Evolutionary conservation across 2,113 vertebrate species (phyloP), one percentile per base, ranked within the genome.

Genomic region (Notechis scutatus): DNA sequence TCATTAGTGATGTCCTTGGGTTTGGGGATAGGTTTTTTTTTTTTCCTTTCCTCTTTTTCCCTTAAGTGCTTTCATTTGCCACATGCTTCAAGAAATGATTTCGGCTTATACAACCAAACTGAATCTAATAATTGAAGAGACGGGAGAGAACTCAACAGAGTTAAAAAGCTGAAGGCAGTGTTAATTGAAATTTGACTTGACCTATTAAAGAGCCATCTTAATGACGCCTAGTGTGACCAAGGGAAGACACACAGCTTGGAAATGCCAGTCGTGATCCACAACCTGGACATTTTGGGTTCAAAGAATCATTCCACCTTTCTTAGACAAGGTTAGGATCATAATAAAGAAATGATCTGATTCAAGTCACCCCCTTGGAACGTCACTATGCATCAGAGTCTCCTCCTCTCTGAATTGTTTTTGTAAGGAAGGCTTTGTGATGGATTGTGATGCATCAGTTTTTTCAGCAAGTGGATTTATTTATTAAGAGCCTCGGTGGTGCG

Each of bases 101-200:
- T 94, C 85, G 94, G 94, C 95, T 93, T 94, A 92, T 74, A 88
- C 90, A 92, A 87, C 39, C 93, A 90, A 90, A 92, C 89, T 91
- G 74, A 56, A 85, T 93, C 54, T 18, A 92, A 54, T 92, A 94
- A 94, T 93, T 92, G 85, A 69, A 90, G 1, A 92, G 5, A 50
- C 47, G 55, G 92, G 24, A 92, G 91, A 93, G 56, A 55, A 21
- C 55, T 54, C 5, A 1, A 52, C 57, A 0, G 0, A 0, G 0
- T 91, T 88, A 90, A 26, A 61, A 34, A 21, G 20, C 34, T 55
- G 24, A 92, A 91, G 87, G 91, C 90, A 15, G 39, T 95, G 88
- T 93, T 54, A 90, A 93, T 93, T 93, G 85, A 92, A 86, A 61
- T 23, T 86, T 61, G 69, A 23, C 69, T 50, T 90, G 55, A 90